These are phyloP conservation scores for Dioctria rufipes DNA, from an alignment of 2,888 invertebrate genomes.

Conservation along the genomic window DNA sequence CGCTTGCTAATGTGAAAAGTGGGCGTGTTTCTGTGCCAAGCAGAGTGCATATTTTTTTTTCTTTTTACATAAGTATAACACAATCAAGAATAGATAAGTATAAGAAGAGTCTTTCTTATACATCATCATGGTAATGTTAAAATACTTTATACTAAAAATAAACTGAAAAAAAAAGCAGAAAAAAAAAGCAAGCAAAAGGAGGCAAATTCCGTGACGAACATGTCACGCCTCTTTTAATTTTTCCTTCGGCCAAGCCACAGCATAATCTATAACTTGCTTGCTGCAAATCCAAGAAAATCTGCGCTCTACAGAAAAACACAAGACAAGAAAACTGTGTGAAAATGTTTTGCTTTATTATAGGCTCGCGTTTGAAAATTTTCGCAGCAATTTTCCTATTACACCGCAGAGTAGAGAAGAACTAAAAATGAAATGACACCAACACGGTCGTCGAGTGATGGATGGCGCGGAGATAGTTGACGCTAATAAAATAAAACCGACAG, in stretches of 20 bases:
- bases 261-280: neutral
- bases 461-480: constrained; percentile 26
- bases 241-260: neutral
- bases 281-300: neutral
- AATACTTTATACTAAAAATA: no score
- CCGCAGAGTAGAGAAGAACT: neutral
- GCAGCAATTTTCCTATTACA: neutral
- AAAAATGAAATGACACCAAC: neutral
- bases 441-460: constrained; percentile 28
- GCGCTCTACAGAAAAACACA: neutral
- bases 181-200: neutral
- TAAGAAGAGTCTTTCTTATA: no score
- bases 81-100: no score
- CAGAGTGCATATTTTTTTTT: neutral
- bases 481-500: neutral
- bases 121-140: no score
- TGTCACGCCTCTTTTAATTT: constrained; percentile 27
- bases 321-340: neutral
- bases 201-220: constrained; percentile 1
- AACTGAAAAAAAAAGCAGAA: neutral
- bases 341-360: neutral
- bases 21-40: no score
- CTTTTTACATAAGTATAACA: neutral
- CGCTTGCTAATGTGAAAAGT: neutral
- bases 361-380: neutral